Evolutionary conservation across 2,113 vertebrate species (phyloP), one percentile per base, ranked within the genome.

Genomic region (Anhinga rufa): DNA sequence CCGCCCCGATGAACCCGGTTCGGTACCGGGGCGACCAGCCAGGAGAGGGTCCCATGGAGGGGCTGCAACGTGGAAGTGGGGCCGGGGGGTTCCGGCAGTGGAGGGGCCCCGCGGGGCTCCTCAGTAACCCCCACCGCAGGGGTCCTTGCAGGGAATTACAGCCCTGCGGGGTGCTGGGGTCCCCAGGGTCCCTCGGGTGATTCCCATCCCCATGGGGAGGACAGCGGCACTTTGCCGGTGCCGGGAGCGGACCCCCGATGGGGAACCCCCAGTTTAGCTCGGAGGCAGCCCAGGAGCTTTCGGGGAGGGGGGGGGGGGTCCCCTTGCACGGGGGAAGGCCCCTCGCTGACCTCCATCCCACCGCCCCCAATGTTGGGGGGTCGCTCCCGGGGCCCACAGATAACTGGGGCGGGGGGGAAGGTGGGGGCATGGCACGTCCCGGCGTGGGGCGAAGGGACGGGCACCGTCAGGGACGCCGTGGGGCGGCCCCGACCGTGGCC

Each of bases 291-390:
- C 54, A 4, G 40, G 54, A 57, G 54, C 22, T 44, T n/a, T 22
- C 3, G 1, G 38, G 38, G 38, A 40, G 38, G 38, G 38, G 9
- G 38, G 10, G 38, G 26, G 32, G 44, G n/a, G 57, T 17, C 44
- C 26, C 19, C 9, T 32, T 44, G 20, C 20, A 26, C 4, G 7
- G 46, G 46, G 46, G 66, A 24, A 20, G 66, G 24, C 66, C 66
- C 44, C 68, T 36, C 17, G 2, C 34, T 28, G 26, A 12, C 57
- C 26, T 31, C 44, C 44, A 36, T 48, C 74, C 55, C 74, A 13
- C 29, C 31, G 0, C 2, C 34, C 42, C 55, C 14, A 0, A 4
- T 24, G 3, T 4, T 17, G 24, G 54, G 70, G 70, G 36, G 20
- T 40, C 20, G 4, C 34, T 8, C 25, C 18, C 6, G 32, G 57